Conservation (phyloP, 2,888 invertebrate species). For the Horisme vitalbata region DNA sequence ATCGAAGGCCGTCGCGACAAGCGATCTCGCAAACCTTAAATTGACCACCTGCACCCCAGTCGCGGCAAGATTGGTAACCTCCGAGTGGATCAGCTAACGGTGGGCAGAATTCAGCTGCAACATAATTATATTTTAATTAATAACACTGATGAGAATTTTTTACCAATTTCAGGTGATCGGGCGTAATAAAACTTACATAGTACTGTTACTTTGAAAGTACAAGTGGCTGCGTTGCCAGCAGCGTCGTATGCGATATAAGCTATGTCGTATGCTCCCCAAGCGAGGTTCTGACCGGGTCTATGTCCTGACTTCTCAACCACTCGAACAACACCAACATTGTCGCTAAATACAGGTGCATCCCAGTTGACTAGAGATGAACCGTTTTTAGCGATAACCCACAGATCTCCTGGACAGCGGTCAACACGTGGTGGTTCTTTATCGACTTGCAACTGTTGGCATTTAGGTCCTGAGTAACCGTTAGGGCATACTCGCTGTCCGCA, state of each 20-base stretch:
- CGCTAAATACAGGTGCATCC: constrained; percentile 96
- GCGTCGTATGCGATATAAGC: constrained; percentile 97
- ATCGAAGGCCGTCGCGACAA: constrained; percentile 92
- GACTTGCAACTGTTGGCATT: constrained; percentile 92
- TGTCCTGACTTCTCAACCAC: constrained; percentile 94
- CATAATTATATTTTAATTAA: too few relatives aligned
- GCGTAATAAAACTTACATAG: constrained; percentile 85
- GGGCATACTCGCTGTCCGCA: constrained; percentile 95
- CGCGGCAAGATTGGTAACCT: constrained; percentile 95
- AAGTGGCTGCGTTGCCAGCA: constrained; percentile 95
- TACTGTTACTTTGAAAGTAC: constrained; percentile 95
- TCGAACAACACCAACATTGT: constrained; percentile 91
- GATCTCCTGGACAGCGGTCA: constrained; percentile 95
- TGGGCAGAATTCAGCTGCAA: constrained; percentile 94
- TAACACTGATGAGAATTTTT: neutral
- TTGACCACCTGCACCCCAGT: constrained; percentile 98
- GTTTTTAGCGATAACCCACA: constrained; percentile 96
- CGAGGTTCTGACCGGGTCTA: constrained; percentile 92
- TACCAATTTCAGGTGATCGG: neutral
- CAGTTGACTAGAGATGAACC: constrained; percentile 94
- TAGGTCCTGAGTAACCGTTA: constrained; percentile 92
- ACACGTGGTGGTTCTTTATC: constrained; percentile 94
- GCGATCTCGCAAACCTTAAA: constrained; percentile 97
- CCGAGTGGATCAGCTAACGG: constrained; percentile 94
- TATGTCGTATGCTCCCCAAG: constrained; percentile 96